A percentile compares a stretch with the other conserved stretches of the same genome.
phyloP scores from a whole-genome alignment of 92 coral and sea anemone species.

The Bergia sp. region DNA sequence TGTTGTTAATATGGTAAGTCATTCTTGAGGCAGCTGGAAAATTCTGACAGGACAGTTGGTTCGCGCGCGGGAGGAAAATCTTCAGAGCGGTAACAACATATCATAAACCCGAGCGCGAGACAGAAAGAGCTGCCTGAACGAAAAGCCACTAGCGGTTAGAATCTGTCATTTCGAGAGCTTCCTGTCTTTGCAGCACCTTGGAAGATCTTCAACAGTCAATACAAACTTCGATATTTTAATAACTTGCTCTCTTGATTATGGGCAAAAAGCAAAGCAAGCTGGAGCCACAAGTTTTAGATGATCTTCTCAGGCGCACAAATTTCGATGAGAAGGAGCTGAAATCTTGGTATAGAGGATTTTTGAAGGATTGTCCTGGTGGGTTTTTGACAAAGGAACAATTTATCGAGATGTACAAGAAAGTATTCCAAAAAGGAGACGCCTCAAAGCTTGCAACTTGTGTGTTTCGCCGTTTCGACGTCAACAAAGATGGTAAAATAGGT shows the following conservation, averaged over 20 bases:
- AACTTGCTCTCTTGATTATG: conserved; percentile 59
- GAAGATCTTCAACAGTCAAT: background rate
- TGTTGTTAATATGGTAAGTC: conserved; percentile 18
- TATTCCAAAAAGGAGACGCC: conserved; percentile 95
- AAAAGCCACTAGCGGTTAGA: background rate
- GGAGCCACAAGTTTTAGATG: conserved; percentile 88
- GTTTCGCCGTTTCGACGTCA: conserved; percentile 94
- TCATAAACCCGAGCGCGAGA: conserved; percentile 2
- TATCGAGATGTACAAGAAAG: conserved; percentile 94
- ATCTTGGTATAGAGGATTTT: conserved; percentile 95
- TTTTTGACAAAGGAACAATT: conserved; percentile 91
- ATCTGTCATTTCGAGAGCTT: conserved; percentile 1
- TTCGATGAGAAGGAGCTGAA: conserved; percentile 95
- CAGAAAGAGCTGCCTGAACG: background rate
- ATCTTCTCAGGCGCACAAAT: conserved; percentile 87
- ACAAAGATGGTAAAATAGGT: conserved; percentile 98
- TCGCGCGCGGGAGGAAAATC: background rate
- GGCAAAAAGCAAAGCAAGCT: conserved; percentile 97
- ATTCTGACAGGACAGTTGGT: conserved; percentile 25
- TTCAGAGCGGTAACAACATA: conserved; percentile 8
- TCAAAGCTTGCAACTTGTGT: conserved; percentile 92
- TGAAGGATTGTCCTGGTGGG: conserved; percentile 96
- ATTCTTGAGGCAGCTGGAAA: conserved; percentile 34
- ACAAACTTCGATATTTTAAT: conserved; percentile 1
- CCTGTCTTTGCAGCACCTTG: background rate